Conservation (phyloP, 2,888 invertebrate genomes). For the Nymphalis urticae region DNA sequence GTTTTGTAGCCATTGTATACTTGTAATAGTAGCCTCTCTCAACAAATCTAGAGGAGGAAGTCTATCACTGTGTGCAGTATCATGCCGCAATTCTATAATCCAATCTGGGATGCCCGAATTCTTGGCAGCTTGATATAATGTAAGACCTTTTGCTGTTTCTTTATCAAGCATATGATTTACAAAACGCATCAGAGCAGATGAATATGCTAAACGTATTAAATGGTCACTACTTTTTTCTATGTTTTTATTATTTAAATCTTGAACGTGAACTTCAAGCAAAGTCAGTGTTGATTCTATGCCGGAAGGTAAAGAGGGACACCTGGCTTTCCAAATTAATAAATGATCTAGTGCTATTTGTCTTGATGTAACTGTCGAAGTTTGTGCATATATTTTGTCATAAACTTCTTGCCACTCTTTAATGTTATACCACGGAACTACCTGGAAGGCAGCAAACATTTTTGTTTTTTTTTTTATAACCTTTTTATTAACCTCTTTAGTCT, state of each 20-base stretch:
- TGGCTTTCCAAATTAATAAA: constrained; percentile 81
- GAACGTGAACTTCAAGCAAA: constrained; percentile 77
- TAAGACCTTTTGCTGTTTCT: constrained; percentile 75
- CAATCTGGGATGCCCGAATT: constrained; percentile 88
- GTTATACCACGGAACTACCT: constrained; percentile 72
- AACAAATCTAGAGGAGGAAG: constrained; percentile 85
- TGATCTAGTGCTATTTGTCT: constrained; percentile 70
- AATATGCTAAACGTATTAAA: constrained; percentile 81
- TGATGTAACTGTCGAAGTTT: constrained; percentile 47
- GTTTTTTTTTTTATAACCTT: constrained; percentile 3
- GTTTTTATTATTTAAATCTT: constrained; percentile 54
- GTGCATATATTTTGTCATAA: constrained; percentile 69
- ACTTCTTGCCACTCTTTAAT: constrained; percentile 79
- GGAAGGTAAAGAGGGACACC: constrained; percentile 79
- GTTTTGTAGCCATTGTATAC: constrained; percentile 85
- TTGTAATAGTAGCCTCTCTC: constrained; percentile 82
- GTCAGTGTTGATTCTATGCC: constrained; percentile 83
- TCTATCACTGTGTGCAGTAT: constrained; percentile 86
- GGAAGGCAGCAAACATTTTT: constrained; percentile 57
- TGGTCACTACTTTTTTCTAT: constrained; percentile 59
- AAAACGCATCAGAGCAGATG: constrained; percentile 84
- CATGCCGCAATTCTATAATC: constrained; percentile 89
- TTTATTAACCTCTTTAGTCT: no score
- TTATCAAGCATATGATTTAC: constrained; percentile 83
- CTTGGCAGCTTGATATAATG: constrained; percentile 82